A percentile compares a stretch with the other conserved stretches of the same genome.
Evolutionary conservation across 2,888 invertebrate species (phyloP).

Genomic region (Luperina testacea): DNA sequence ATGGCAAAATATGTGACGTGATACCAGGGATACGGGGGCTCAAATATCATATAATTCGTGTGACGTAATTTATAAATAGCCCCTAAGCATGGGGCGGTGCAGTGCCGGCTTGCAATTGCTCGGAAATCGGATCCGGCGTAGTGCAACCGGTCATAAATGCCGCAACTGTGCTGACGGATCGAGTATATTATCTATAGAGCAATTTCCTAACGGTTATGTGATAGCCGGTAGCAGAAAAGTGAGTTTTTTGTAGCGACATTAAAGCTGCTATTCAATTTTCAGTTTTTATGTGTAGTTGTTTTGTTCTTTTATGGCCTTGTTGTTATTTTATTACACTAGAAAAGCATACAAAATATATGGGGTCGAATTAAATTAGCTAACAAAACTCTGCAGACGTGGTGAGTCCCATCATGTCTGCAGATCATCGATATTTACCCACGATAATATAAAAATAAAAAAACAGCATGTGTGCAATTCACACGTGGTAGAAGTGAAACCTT

Average conservation of each 20-base stretch:
- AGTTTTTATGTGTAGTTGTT: background rate
- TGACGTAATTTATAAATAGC: background rate
- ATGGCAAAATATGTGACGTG: background rate
- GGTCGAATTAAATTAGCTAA: no score
- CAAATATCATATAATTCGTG: background rate
- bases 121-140: background rate
- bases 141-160: background rate
- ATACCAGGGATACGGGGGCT: background rate
- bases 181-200: background rate
- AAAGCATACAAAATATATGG: no score
- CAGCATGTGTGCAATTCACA: no score
- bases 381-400: no score
- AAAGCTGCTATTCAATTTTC: background rate
- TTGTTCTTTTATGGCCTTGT: background rate
- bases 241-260: background rate
- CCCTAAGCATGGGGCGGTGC: no score
- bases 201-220: background rate
- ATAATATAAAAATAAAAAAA: no score
- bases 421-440: no score
- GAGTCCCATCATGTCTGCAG: no score
- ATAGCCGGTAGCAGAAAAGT: background rate
- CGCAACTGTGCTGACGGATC: background rate
- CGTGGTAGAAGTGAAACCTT: no score
- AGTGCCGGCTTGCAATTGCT: background rate
- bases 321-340: no score